phyloP scores from a whole-genome alignment of 2,113 vertebrate species.

The Dasyornis broadbenti region DNA sequence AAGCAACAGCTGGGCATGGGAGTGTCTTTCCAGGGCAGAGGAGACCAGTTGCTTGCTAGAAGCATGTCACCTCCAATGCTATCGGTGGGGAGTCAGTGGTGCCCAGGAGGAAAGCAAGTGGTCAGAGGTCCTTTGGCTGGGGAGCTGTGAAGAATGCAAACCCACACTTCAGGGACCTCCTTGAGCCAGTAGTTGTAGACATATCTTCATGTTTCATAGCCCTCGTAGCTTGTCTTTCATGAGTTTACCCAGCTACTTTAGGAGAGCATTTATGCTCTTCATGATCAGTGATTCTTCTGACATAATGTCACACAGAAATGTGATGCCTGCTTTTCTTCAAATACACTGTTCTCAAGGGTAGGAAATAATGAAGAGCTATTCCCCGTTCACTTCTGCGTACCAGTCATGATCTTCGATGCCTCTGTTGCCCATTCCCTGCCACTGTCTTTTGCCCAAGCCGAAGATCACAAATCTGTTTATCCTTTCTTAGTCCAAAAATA shows the following conservation, averaged over 20 bases:
- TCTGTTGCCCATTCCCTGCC: not conserved
- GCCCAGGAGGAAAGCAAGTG: not conserved
- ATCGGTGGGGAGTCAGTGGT: not conserved
- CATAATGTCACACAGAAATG: not conserved
- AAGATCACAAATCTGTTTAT: not conserved
- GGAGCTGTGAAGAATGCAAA: not conserved
- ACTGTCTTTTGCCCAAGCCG: not conserved
- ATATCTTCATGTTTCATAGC: not conserved
- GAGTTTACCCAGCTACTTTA: not conserved
- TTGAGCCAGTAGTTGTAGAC: not conserved
- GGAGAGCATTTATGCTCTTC: not conserved
- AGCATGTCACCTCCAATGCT: not conserved
- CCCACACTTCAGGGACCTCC: not conserved
- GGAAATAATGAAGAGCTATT: not conserved
- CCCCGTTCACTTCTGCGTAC: not conserved
- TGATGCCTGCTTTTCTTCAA: not conserved
- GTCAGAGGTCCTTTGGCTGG: not conserved
- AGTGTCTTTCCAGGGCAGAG: not conserved
- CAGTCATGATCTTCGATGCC: not conserved
- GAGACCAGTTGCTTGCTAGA: not conserved
- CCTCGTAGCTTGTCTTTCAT: not conserved
- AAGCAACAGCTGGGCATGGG: not conserved
- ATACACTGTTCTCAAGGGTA: not conserved
- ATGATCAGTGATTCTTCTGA: not conserved
- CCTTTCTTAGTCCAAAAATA: not conserved